Conservation (phyloP, 35 echinoderm and acorn worm species). For the Anneissia japonica region DNA sequence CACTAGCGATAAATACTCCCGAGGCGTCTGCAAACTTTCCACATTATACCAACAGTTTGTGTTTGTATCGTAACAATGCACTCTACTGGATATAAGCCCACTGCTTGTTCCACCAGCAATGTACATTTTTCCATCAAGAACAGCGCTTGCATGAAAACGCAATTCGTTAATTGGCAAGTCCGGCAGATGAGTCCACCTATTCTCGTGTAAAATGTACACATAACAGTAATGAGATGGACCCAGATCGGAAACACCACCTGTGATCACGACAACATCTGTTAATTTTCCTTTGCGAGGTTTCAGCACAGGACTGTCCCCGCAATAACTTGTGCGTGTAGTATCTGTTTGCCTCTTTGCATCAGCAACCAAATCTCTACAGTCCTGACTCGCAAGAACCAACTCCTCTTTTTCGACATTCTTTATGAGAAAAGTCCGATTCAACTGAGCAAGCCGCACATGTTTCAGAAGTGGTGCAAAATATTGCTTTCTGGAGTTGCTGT, state of each 20-base stretch:
- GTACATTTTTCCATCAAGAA: conserved; percentile 79
- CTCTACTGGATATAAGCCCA: conserved; percentile 62
- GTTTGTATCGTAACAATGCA: conserved; percentile 92
- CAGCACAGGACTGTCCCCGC: conserved; percentile 90
- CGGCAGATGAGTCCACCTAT: conserved; percentile 89
- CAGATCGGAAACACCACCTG: conserved; percentile 76
- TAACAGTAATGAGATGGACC: conserved; percentile 81
- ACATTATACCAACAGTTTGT: conserved; percentile 80
- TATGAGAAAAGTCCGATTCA: conserved; percentile 72
- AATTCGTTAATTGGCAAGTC: conserved; percentile 71
- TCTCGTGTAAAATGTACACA: conserved; percentile 88
- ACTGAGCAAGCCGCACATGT: conserved; percentile 81
- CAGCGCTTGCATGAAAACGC: conserved; percentile 92
- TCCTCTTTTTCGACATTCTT: conserved; percentile 85
- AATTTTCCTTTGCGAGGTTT: conserved; percentile 93
- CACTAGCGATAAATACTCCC: conserved; percentile 84
- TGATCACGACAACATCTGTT: conserved; percentile 93
- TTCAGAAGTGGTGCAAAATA: conserved; percentile 55
- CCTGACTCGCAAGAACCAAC: conserved; percentile 60
- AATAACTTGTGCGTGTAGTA: conserved; percentile 90
- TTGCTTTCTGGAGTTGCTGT: conserved; percentile 33
- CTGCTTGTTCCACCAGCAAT: conserved; percentile 84
- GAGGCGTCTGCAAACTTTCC: conserved; percentile 57
- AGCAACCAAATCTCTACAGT: conserved; percentile 60
- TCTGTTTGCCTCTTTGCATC: conserved; percentile 95